These are phyloP conservation scores for Melanchra persicariae DNA, from an alignment of 2,888 invertebrate genomes.

Conservation along the genomic window DNA sequence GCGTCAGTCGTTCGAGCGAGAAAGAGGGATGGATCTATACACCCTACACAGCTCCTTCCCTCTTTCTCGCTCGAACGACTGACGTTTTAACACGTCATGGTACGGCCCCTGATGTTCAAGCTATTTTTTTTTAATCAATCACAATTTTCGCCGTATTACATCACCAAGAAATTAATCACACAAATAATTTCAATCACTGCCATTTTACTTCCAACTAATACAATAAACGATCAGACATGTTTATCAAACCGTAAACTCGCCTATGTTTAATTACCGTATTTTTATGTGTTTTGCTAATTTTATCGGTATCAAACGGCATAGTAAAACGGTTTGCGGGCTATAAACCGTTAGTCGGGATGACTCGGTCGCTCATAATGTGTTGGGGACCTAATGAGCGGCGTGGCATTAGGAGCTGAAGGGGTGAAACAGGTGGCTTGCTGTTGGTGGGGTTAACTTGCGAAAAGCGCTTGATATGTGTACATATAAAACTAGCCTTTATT, in stretches of 20 bases:
- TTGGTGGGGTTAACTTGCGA: slow-evolving; percentile 3
- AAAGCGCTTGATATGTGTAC: neutral
- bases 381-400: slow-evolving; percentile 47
- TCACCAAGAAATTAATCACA: slow-evolving; percentile 3
- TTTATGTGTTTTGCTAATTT: slow-evolving; percentile 66
- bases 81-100: too few species aligned
- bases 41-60: too few species aligned
- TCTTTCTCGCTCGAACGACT: too few species aligned
- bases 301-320: slow-evolving; percentile 56
- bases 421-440: slow-evolving; percentile 17
- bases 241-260: slow-evolving; percentile 59
- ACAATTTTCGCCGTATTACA: neutral
- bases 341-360: slow-evolving; percentile 50
- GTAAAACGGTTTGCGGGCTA: slow-evolving; percentile 62
- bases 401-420: slow-evolving; percentile 43
- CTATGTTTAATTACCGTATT: slow-evolving; percentile 64
- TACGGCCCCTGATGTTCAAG: too few species aligned
- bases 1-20: too few species aligned
- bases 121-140: neutral
- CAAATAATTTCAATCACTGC: slow-evolving; percentile 35
- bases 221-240: slow-evolving; percentile 52
- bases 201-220: slow-evolving; percentile 44
- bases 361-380: slow-evolving; percentile 61
- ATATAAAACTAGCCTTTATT: neutral
- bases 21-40: too few species aligned